A percentile compares a stretch with the other conserved stretches of the same genome.
Evolutionary conservation across 2,888 invertebrate species (phyloP).

Genomic region (Rotaria macrura): DNA sequence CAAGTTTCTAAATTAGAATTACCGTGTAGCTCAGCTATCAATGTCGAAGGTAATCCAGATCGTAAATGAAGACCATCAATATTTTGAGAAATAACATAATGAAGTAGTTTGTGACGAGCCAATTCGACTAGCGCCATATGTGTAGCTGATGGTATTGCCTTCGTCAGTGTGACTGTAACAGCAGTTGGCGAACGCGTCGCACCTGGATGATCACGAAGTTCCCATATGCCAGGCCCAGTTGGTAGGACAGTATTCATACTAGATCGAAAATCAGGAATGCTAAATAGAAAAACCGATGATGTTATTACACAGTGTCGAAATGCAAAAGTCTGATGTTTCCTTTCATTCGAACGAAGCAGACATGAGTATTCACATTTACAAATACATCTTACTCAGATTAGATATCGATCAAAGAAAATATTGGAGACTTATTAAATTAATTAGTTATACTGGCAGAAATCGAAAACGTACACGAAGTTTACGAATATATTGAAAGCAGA

Average conservation of each 20-base stretch:
- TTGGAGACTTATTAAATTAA: no score
- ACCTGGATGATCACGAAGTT: neutral
- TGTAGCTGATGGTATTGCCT: neutral
- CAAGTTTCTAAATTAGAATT: constrained; percentile 18
- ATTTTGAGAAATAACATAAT: constrained; percentile 18
- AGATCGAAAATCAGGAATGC: constrained; percentile 18
- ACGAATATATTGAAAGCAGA: no score
- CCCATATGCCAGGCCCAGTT: constrained; percentile 5
- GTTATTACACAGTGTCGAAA: no score
- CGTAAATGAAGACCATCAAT: constrained; percentile 53
- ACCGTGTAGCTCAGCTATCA: constrained; percentile 13
- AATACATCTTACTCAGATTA: no score
- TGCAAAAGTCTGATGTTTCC: no score
- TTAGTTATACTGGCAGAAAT: no score
- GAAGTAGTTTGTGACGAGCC: neutral
- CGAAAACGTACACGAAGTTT: no score
- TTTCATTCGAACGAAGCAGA: no score
- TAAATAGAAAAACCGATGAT: neutral
- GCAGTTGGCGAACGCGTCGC: neutral
- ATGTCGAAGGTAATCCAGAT: constrained; percentile 64
- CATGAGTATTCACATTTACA: no score
- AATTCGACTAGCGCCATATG: constrained; percentile 23
- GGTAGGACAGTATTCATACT: neutral
- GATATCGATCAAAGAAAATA: no score
- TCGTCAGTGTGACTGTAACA: neutral